Conservation (phyloP, 2,888 invertebrate species). For the Elysia crispata region DNA sequence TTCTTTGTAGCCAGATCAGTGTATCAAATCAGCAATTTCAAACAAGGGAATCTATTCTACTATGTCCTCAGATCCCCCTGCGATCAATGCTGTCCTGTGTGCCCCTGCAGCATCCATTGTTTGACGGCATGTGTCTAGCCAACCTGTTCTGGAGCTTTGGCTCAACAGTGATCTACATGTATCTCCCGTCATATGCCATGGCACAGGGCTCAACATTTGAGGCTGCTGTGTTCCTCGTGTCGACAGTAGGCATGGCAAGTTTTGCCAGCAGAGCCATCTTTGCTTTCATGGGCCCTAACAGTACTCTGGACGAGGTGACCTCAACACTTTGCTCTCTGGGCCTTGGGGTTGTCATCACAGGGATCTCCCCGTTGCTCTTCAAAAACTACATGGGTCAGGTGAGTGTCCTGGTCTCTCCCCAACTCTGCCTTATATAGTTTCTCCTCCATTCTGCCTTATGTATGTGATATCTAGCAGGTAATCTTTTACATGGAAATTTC, state of each 20-base stretch:
- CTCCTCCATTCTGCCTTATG: too few relatives aligned
- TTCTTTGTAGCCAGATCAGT: too few relatives aligned
- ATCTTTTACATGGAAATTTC: too few relatives aligned
- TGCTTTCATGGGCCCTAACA: conserved; percentile 73
- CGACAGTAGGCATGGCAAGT: conserved; percentile 70
- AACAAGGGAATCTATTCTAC: not conserved
- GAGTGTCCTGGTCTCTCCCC: too few relatives aligned
- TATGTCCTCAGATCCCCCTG: conserved; percentile 55
- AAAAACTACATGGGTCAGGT: conserved; percentile 53
- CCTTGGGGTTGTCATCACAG: conserved; percentile 72
- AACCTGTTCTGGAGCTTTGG: conserved; percentile 75
- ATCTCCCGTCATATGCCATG: conserved; percentile 72
- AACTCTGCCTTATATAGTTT: too few relatives aligned
- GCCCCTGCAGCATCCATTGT: conserved; percentile 69
- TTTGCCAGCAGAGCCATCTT: conserved; percentile 71
- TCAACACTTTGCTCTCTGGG: conserved; percentile 70
- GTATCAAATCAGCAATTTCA: too few relatives aligned
- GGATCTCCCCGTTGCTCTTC: conserved; percentile 71
- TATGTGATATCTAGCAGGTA: too few relatives aligned
- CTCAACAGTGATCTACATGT: conserved; percentile 71
- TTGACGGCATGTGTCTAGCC: conserved; percentile 70
- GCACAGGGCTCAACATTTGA: conserved; percentile 64
- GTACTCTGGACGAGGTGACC: conserved; percentile 72
- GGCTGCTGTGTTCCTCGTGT: conserved; percentile 66
- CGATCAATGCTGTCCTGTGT: conserved; percentile 68